phyloP scores from a whole-genome alignment of 2,113 vertebrate genomes.

The Syrrhaptes paradoxus region DNA sequence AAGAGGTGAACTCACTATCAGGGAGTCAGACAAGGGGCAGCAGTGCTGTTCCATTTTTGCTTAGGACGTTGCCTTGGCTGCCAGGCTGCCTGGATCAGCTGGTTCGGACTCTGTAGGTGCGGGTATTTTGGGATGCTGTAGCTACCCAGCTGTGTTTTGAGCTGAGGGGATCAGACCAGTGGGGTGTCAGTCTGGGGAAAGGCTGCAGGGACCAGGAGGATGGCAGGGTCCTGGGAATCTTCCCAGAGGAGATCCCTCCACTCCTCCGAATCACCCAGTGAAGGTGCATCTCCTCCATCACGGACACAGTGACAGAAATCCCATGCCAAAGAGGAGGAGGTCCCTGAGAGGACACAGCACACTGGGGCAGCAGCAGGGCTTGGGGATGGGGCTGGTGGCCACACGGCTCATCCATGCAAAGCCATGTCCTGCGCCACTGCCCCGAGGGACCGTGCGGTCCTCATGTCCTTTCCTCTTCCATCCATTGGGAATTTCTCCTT shows the following conservation, averaged over 20 bases:
- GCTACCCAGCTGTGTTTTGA: not conserved
- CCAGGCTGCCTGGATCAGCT: not conserved
- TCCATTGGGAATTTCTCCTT: not conserved
- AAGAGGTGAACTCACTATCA: not conserved
- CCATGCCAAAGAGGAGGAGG: accelerated
- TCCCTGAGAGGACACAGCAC: not conserved
- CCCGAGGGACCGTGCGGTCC: not conserved
- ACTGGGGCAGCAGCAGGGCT: not conserved
- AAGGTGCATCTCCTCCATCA: not conserved
- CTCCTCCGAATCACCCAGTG: accelerated
- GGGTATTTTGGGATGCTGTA: not conserved
- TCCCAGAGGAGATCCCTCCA: not conserved
- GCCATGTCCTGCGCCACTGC: not conserved
- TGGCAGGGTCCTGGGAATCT: not conserved
- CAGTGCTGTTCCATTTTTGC: not conserved
- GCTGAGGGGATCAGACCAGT: accelerated
- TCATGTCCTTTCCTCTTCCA: not conserved
- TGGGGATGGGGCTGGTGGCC: not conserved
- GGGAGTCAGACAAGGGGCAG: not conserved
- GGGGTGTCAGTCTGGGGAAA: not conserved
- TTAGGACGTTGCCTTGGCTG: not conserved
- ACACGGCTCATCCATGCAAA: not conserved
- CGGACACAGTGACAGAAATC: not conserved
- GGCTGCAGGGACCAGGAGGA: not conserved
- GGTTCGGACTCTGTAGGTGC: not conserved